phyloP scores from a whole-genome alignment of 2,888 invertebrate species.

The Mesochorus sp. region DNA sequence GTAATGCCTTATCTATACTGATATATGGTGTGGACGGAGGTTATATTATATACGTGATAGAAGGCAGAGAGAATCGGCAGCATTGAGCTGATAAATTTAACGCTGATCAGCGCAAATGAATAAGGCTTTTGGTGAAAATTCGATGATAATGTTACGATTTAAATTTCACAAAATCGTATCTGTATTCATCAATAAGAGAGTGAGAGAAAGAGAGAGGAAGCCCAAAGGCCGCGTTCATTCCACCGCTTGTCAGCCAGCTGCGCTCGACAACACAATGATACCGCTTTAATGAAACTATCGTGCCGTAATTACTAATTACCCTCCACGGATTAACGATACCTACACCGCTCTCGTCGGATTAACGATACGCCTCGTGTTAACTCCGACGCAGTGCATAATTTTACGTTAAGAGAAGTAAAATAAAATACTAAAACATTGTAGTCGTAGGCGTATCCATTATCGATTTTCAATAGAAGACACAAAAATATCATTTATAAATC shows the following conservation, averaged over 20 bases:
- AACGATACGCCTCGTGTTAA: slow-evolving; percentile 7
- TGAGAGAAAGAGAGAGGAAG: neutral
- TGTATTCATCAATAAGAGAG: slow-evolving; percentile 5
- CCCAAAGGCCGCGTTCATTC: neutral
- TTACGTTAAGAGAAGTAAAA: neutral
- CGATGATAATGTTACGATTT: slow-evolving; percentile 14
- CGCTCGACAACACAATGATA: slow-evolving; percentile 42
- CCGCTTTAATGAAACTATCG: slow-evolving; percentile 40
- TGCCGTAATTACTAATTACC: slow-evolving; percentile 48
- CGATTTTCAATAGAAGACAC: neutral
- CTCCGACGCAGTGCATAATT: slow-evolving; percentile 2
- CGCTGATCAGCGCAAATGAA: slow-evolving; percentile 20
- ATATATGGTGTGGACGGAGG: slow-evolving; percentile 3
- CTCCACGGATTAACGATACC: slow-evolving; percentile 44
- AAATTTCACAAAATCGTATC: slow-evolving; percentile 18
- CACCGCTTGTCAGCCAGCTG: slow-evolving; percentile 14
- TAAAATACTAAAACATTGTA: neutral
- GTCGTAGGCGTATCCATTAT: neutral
- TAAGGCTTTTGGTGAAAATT: slow-evolving; percentile 7
- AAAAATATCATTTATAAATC: neutral
- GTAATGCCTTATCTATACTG: neutral
- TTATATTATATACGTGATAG: slow-evolving; percentile 17
- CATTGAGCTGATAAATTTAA: slow-evolving; percentile 23
- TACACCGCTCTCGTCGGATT: slow-evolving; percentile 39
- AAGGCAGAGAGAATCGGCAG: neutral